phyloP scores from a whole-genome alignment of 2,113 vertebrate species.

The Dicaeum eximium region DNA sequence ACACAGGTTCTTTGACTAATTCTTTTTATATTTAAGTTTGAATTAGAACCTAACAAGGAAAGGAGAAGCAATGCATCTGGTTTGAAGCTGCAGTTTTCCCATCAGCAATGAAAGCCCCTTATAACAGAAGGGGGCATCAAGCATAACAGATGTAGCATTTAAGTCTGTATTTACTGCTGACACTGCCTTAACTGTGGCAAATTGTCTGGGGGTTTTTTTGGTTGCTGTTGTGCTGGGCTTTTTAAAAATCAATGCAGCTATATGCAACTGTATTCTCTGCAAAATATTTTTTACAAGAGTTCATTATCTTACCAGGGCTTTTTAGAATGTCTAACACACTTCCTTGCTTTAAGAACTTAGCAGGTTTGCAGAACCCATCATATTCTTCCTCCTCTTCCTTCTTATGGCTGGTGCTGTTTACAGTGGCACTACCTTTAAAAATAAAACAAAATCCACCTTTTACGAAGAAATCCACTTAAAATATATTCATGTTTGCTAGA shows the following conservation, averaged over 20 bases:
- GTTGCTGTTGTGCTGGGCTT: not conserved
- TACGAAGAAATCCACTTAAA: not conserved
- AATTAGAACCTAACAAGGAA: not conserved
- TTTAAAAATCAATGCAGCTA: not conserved
- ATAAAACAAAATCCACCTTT: not conserved
- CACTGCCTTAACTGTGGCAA: not conserved
- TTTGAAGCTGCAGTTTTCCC: not conserved
- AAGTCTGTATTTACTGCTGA: not conserved
- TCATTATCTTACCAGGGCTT: constrained; percentile 80
- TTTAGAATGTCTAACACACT: constrained; percentile 94
- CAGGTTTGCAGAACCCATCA: constrained; percentile 83
- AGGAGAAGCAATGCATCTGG: not conserved
- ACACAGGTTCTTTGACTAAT: not conserved
- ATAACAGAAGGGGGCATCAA: not conserved
- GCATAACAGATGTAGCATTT: not conserved
- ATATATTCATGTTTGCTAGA: not conserved
- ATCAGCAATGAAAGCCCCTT: not conserved
- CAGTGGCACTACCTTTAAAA: constrained; percentile 49
- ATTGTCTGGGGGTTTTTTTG: not conserved
- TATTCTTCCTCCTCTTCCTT: constrained; percentile 77
- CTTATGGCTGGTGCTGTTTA: constrained; percentile 67
- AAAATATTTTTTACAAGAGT: not conserved
- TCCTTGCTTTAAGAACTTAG: constrained; percentile 87
- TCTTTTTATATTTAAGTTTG: not conserved
- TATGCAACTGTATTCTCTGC: not conserved